Evolutionary conservation across 2,113 vertebrate species (phyloP).

Genomic region (Parotia lawesii): DNA sequence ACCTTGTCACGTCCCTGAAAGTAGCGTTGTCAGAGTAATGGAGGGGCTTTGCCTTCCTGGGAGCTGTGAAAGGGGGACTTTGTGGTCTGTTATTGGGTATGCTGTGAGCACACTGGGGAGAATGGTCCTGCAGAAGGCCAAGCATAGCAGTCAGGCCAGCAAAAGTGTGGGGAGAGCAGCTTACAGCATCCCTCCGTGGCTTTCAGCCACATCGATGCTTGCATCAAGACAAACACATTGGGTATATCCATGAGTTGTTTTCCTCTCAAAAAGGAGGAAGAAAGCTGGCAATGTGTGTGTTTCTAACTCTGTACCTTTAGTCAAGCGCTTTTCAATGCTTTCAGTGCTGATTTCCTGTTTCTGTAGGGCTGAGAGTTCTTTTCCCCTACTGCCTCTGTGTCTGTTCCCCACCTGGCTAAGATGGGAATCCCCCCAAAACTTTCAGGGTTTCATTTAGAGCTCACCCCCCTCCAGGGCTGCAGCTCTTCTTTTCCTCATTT

Average conservation of each 20-base stretch:
- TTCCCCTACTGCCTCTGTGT: accelerated
- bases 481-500: not conserved
- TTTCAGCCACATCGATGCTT: not conserved
- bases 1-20: constrained; percentile 65
- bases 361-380: not conserved
- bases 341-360: not conserved
- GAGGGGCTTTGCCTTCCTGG: not conserved
- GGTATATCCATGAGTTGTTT: not conserved
- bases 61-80: constrained; percentile 50
- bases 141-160: not conserved
- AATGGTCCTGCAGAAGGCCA: constrained; percentile 74
- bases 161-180: not conserved
- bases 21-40: constrained; percentile 44
- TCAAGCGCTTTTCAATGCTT: not conserved
- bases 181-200: not conserved
- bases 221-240: accelerated
- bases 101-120: constrained; percentile 36
- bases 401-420: accelerated
- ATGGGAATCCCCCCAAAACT: not conserved
- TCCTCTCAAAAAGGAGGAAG: not conserved
- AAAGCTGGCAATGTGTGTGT: not conserved
- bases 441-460: not conserved
- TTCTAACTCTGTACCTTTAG: not conserved
- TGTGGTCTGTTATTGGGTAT: constrained; percentile 50
- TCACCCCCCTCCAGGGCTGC: accelerated